Percentiles rank a stretch among this genome's conserved stretches.
Evolutionary conservation across 2,797 vertebrate species (phyloP).

Genomic region (Ptychadena robeensis): DNA sequence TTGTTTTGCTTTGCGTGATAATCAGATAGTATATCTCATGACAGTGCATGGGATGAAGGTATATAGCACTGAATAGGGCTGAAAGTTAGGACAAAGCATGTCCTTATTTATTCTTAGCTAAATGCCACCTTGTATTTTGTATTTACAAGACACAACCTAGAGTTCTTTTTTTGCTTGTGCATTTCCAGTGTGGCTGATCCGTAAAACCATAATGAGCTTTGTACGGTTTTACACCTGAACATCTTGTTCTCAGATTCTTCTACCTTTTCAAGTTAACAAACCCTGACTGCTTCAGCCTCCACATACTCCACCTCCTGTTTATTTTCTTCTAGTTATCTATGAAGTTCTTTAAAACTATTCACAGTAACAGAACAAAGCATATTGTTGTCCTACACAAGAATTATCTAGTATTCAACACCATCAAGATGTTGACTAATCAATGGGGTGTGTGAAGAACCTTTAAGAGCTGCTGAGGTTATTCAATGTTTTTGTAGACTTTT

Average conservation of each 20-base stretch:
- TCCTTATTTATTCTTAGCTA: conserved; percentile 11
- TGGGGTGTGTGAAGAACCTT: neutral
- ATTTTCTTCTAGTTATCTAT: conserved; percentile 1
- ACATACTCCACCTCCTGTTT: conserved; percentile 3
- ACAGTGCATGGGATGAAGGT: conserved; percentile 17
- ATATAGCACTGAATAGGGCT: neutral
- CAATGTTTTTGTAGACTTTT: neutral
- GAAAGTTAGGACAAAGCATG: conserved; percentile 14
- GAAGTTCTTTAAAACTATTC: conserved; percentile 15
- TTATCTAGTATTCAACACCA: neutral
- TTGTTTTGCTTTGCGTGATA: conserved; percentile 29
- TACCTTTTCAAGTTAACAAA: conserved; percentile 14
- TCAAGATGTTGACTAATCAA: neutral
- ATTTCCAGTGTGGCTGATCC: conserved; percentile 1
- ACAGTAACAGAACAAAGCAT: neutral
- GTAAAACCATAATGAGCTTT: conserved; percentile 18
- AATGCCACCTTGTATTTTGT: conserved; percentile 21
- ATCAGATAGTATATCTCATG: neutral
- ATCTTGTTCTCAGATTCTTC: conserved; percentile 5
- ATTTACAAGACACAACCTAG: neutral
- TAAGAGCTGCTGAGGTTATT: neutral
- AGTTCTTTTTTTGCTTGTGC: neutral
- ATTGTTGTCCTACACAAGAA: neutral
- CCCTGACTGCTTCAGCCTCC: conserved; percentile 12
- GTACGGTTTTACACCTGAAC: conserved; percentile 34